These are phyloP conservation scores for Aphaenogaster ashmeadi DNA, from an alignment of 1,140 invertebrate genomes.

Conservation along the genomic window DNA sequence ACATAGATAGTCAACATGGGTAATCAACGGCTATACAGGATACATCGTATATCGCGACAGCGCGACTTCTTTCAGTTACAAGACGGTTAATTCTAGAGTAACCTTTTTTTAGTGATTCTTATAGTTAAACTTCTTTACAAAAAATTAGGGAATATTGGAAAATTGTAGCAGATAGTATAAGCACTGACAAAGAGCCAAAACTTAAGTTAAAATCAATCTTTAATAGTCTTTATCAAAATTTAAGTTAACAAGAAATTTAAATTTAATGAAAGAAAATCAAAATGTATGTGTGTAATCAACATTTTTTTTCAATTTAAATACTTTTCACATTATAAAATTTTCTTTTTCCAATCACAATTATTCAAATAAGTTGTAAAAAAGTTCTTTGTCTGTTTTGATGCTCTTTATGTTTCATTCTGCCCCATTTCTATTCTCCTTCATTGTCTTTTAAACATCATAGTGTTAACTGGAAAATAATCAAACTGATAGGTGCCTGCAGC, in stretches of 20 bases:
- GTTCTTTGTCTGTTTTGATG: not conserved
- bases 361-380: constrained; percentile 16
- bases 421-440: not conserved
- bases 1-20: constrained; percentile 5
- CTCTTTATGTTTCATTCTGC: not conserved
- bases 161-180: not conserved
- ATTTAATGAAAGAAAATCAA: not conserved
- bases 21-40: not conserved
- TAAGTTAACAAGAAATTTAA: not conserved
- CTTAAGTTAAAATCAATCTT: not conserved
- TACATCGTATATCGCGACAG: not conserved
- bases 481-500: constrained; percentile 42
- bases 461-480: constrained; percentile 61
- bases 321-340: not conserved
- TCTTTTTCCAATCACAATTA: not conserved
- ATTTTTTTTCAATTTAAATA: not conserved
- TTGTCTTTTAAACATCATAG: constrained; percentile 24
- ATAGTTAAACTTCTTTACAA: not conserved
- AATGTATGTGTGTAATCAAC: not conserved
- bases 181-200: not conserved
- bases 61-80: not conserved
- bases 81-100: not conserved
- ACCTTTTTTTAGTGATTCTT: not conserved
- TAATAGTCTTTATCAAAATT: not conserved
- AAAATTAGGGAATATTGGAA: not conserved